A percentile compares a stretch with the other conserved stretches of the same genome.
These are phyloP conservation scores for Phalacrocorax aristotelis DNA, from an alignment of 2,113 vertebrate species.

Conservation along the genomic window DNA sequence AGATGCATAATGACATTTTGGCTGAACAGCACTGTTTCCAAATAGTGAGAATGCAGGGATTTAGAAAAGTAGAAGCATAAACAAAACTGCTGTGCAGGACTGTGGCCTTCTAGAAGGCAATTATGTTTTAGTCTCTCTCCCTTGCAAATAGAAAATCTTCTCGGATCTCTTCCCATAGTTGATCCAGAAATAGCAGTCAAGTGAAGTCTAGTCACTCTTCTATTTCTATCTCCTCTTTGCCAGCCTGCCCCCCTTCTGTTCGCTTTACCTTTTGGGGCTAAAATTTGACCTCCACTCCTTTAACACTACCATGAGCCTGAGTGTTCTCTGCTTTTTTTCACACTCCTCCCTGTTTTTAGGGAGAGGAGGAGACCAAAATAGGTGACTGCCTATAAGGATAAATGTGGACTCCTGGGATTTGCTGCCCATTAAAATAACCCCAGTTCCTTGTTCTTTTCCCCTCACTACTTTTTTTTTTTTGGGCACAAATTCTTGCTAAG, in stretches of 20 bases:
- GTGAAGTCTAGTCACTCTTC: constrained; percentile 24
- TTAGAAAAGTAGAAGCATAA: constrained; percentile 14
- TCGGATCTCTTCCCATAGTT: background rate
- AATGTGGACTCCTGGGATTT: background rate
- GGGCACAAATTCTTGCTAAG: background rate
- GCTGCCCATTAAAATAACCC: background rate
- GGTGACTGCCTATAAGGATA: background rate
- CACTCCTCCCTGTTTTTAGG: background rate
- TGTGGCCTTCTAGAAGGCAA: constrained; percentile 7
- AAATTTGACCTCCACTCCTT: background rate
- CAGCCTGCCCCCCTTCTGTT: constrained; percentile 41
- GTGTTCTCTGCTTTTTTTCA: background rate
- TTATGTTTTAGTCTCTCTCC: background rate
- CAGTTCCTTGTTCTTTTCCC: background rate
- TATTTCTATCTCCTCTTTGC: constrained; percentile 30
- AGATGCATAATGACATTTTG: background rate
- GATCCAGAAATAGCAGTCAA: constrained; percentile 47
- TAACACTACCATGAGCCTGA: background rate
- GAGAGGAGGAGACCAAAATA: background rate
- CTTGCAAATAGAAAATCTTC: background rate
- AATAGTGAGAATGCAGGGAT: background rate
- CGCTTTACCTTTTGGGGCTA: background rate
- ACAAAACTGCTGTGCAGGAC: background rate
- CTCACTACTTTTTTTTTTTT: background rate
- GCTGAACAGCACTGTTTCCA: background rate